Conservation (phyloP, 2,797 vertebrate species). For the Champsocephalus gunnari region DNA sequence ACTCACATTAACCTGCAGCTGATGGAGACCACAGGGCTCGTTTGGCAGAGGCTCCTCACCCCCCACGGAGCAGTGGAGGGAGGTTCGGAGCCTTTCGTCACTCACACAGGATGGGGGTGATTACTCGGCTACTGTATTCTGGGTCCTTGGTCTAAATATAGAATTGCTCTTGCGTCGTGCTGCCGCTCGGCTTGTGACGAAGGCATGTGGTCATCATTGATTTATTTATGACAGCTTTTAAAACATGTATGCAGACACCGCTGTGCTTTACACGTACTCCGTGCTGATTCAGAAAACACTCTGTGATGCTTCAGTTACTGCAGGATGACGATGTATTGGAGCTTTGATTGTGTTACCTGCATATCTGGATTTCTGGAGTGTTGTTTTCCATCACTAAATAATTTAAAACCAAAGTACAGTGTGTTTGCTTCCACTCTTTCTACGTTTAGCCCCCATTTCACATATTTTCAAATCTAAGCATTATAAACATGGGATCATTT, state of each 20-base stretch:
- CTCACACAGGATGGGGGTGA: slow-evolving; percentile 79
- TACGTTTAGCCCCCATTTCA: no score
- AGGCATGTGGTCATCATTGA: slow-evolving; percentile 65
- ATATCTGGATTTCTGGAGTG: background rate
- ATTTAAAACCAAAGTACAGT: background rate
- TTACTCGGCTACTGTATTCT: slow-evolving; percentile 74
- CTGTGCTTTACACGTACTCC: background rate
- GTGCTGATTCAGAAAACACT: background rate
- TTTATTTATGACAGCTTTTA: slow-evolving; percentile 40
- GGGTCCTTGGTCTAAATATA: slow-evolving; percentile 75
- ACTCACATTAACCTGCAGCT: slow-evolving; percentile 21
- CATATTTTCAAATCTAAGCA: background rate
- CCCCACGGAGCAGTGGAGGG: slow-evolving; percentile 49
- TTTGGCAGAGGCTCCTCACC: slow-evolving; percentile 44
- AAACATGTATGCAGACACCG: slow-evolving; percentile 23
- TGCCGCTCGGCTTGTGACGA: slow-evolving; percentile 44
- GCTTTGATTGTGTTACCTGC: background rate
- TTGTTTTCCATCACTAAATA: background rate
- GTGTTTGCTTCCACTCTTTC: background rate
- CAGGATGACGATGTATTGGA: background rate
- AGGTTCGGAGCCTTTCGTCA: slow-evolving; percentile 71
- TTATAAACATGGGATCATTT: background rate
- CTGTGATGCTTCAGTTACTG: background rate
- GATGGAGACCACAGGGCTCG: slow-evolving; percentile 33
- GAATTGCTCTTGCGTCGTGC: slow-evolving; percentile 39